These are phyloP conservation scores for Xenopus laevis DNA, from an alignment of 2,113 vertebrate genomes.

Conservation along the genomic window DNA sequence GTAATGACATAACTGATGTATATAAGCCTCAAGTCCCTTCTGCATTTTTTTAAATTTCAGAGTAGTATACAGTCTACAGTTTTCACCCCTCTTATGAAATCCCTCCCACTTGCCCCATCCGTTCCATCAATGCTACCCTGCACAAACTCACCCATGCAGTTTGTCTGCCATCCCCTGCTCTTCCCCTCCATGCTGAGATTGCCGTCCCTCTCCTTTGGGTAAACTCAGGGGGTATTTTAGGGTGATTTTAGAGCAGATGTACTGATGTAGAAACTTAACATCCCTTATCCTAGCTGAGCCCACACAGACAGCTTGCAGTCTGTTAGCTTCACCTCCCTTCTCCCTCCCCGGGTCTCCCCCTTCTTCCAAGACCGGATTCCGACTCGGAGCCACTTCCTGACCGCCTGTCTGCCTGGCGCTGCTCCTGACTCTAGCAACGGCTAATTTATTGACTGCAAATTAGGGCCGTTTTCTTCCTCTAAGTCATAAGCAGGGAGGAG, in stretches of 20 bases:
- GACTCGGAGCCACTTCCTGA: background rate
- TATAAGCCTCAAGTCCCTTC: no score
- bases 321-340: background rate
- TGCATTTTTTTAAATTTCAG: background rate
- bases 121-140: background rate
- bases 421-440: constrained; percentile 39
- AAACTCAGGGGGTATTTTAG: background rate
- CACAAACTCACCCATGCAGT: background rate
- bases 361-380: constrained; percentile 33
- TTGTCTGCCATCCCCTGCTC: constrained; percentile 11
- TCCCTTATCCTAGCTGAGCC: background rate
- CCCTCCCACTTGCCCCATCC: background rate
- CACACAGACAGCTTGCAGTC: constrained; percentile 55
- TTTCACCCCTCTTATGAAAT: background rate
- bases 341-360: background rate
- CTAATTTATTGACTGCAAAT: constrained; percentile 44
- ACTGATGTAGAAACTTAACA: no score
- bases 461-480: constrained; percentile 16
- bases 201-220: background rate
- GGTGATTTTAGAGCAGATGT: background rate
- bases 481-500: constrained; percentile 1
- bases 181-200: background rate
- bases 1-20: no score
- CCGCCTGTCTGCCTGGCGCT: background rate
- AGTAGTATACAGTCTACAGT: background rate